Conservation (phyloP, 37 sponge, comb jelly and placozoan genomes). For the Oopsacas minuta region DNA sequence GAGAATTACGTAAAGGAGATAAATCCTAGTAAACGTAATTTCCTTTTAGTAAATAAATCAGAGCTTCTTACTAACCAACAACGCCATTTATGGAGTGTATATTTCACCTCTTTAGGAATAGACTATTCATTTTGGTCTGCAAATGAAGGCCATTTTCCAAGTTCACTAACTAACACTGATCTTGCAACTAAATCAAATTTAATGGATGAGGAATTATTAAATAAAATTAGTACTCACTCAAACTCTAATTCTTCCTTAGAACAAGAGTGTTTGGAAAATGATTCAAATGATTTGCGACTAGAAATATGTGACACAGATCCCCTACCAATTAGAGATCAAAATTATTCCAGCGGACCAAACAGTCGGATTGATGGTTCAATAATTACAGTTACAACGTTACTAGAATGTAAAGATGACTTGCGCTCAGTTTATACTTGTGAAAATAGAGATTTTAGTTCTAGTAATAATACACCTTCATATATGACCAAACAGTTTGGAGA, state of each 20-base stretch:
- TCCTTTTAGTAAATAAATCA: slow-evolving; percentile 75
- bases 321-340: slow-evolving; percentile 15
- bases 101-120: slow-evolving; percentile 75
- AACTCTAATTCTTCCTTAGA: background rate
- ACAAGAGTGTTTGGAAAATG: too few relatives aligned
- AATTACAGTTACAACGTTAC: too few relatives aligned
- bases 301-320: slow-evolving; percentile 1
- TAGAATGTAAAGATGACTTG: too few relatives aligned
- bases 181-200: too few relatives aligned
- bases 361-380: too few relatives aligned
- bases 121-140: slow-evolving; percentile 82
- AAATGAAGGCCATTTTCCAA: slow-evolving; percentile 66
- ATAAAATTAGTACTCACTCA: background rate
- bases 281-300: too few relatives aligned
- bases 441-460: too few relatives aligned
- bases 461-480: slow-evolving; percentile 64
- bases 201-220: background rate
- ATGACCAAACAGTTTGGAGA: slow-evolving; percentile 42
- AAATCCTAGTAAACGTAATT: slow-evolving; percentile 59
- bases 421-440: too few relatives aligned
- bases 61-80: slow-evolving; percentile 71
- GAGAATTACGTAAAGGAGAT: slow-evolving; percentile 53
- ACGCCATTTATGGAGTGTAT: slow-evolving; percentile 70
- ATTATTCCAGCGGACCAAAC: slow-evolving; percentile 26
- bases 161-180: slow-evolving; percentile 48